phyloP scores from a whole-genome alignment of 2,797 vertebrate species.

The Etheostoma nigrum region DNA sequence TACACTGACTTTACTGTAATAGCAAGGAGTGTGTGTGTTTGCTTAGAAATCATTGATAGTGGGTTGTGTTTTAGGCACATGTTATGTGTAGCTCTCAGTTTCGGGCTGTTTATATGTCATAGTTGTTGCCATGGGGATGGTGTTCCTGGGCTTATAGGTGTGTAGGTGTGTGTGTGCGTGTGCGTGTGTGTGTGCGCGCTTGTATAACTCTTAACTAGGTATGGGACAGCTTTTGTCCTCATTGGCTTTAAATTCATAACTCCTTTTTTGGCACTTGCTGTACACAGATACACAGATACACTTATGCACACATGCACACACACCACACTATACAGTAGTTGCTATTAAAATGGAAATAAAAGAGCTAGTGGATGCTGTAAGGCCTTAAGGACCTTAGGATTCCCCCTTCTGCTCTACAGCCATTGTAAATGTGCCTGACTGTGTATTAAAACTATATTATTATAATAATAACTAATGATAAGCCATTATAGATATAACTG shows the following conservation, averaged over 20 bases:
- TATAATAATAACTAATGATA: slow-evolving; percentile 58
- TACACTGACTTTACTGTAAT: slow-evolving; percentile 50
- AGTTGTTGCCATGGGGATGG: slow-evolving; percentile 54
- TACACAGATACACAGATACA: slow-evolving; percentile 30
- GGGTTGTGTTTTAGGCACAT: slow-evolving; percentile 54
- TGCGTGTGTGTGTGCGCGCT: slow-evolving; percentile 31
- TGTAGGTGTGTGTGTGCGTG: too few relatives aligned
- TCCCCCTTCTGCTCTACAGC: slow-evolving; percentile 66
- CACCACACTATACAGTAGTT: slow-evolving; percentile 10
- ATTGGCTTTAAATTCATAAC: slow-evolving; percentile 51
- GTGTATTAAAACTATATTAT: slow-evolving; percentile 73
- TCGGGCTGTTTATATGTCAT: slow-evolving; percentile 44
- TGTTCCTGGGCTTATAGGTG: slow-evolving; percentile 32
- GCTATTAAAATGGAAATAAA: slow-evolving; percentile 34
- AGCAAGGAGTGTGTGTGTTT: slow-evolving; percentile 51
- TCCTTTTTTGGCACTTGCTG: slow-evolving; percentile 54
- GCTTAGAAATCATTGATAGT: slow-evolving; percentile 58
- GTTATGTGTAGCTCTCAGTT: slow-evolving; percentile 54
- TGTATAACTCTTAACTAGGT: slow-evolving; percentile 61
- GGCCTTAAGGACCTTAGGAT: slow-evolving; percentile 26
- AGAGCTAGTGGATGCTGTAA: slow-evolving; percentile 28
- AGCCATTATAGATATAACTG: slow-evolving; percentile 69
- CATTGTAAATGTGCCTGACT: slow-evolving; percentile 82
- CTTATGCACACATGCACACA: too few relatives aligned
- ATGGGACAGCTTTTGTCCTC: slow-evolving; percentile 44